These are phyloP conservation scores for Crotalus helleri DNA, from an alignment of 2,113 vertebrate genomes.

Conservation along the genomic window DNA sequence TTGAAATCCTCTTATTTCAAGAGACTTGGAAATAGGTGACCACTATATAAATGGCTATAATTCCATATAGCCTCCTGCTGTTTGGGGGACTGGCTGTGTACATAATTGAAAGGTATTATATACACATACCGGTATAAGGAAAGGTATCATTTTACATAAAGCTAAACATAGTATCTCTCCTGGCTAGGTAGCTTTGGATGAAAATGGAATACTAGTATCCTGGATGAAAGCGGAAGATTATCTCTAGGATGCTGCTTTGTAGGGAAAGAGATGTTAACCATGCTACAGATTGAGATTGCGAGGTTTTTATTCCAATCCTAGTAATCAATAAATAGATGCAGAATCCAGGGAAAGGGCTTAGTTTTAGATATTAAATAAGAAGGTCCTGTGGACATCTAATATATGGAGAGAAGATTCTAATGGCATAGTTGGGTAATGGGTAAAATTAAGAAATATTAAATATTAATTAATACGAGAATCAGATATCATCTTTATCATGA, in stretches of 20 bases:
- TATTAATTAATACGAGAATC: not conserved
- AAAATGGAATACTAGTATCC: not conserved
- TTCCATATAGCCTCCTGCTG: not conserved
- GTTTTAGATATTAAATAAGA: not conserved
- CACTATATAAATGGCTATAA: not conserved
- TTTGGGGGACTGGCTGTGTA: not conserved
- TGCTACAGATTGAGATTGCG: not conserved
- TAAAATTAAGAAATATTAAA: not conserved
- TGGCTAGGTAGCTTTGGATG: not conserved
- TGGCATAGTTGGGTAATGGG: not conserved
- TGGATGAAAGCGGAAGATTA: not conserved
- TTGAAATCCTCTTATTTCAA: too few relatives aligned
- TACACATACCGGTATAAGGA: not conserved
- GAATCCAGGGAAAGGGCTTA: not conserved
- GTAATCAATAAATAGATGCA: not conserved
- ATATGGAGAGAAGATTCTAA: not conserved
- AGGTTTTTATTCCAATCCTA: not conserved
- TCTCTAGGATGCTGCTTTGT: not conserved
- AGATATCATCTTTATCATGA: too few relatives aligned
- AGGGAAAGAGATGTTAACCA: not conserved
- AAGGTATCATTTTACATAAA: not conserved
- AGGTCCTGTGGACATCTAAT: not conserved
- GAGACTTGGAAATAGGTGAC: not conserved
- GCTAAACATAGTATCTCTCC: not conserved
- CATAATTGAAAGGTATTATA: not conserved